Evolutionary conservation across 2,113 vertebrate genomes (phyloP).

Genomic region (Ageneiosus marmoratus): DNA sequence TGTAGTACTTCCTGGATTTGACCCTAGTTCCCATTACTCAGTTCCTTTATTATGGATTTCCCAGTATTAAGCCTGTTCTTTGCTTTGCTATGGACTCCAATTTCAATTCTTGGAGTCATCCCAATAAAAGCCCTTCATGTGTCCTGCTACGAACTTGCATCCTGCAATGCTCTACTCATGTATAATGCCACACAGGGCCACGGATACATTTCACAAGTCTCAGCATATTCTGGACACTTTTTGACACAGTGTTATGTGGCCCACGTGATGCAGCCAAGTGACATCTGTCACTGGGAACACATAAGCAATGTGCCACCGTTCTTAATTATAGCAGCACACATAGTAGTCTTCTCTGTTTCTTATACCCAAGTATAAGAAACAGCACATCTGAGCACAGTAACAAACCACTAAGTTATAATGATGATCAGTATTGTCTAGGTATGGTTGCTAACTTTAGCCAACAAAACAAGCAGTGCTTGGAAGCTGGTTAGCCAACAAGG

Average conservation of each 20-base stretch:
- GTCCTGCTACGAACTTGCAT: not conserved
- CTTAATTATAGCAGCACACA: slow-evolving; percentile 19
- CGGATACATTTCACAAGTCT: not conserved
- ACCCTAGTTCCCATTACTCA: not conserved
- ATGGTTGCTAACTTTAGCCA: not conserved
- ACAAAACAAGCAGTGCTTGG: not conserved
- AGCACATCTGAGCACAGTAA: not conserved
- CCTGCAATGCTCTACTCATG: not conserved
- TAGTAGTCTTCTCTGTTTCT: no score
- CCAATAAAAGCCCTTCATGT: not conserved
- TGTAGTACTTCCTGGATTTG: not conserved
- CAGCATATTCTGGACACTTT: slow-evolving; percentile 14
- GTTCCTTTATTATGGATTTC: not conserved
- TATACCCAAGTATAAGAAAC: not conserved
- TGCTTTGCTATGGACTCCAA: not conserved
- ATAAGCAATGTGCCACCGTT: slow-evolving; percentile 1
- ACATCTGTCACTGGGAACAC: slow-evolving; percentile 12
- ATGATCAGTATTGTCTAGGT: not conserved
- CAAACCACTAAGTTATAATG: not conserved
- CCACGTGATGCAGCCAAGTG: not conserved
- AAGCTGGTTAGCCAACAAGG: not conserved
- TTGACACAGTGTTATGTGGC: not conserved
- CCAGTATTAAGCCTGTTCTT: not conserved
- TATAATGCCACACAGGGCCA: not conserved
- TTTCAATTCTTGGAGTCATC: not conserved